Evolutionary conservation across 2,888 invertebrate genomes (phyloP), one percentile per base, ranked within the genome.

Genomic region (Lamproptera curius): DNA sequence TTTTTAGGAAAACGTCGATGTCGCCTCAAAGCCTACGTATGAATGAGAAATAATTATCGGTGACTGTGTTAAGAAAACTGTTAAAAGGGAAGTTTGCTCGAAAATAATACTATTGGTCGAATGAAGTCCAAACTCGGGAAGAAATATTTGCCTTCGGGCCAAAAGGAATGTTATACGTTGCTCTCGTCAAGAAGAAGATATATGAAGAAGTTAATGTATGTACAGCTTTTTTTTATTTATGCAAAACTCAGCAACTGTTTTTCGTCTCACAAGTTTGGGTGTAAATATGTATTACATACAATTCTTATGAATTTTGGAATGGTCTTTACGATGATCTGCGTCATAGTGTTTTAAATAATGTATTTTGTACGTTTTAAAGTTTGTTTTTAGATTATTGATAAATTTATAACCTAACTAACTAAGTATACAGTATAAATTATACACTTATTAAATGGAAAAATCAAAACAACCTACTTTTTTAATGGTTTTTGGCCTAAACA

Each of bases 171-270:
- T 39, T 91, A 91, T 71, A 89, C 90, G 14, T 80, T 88, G 65
- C 76, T 91, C 58, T 89, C 90, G 48, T 89, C 90, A 47, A 88
- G 90, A 75, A 87, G 91, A 73, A 85, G 90, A 81, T 85, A 91
- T 81, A 90, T 91, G 90, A 91, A 91, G 88, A 91, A 91, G 73
- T 72, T 91, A 76, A 83, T 88, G 91, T 91, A 89, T 85, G 91
- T 91, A 85, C 70, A 53, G 16, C 16, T 10, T 28, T 13, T 35
- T 20, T 46, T 39, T 49, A 38, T 38, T 43, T 44, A 13, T 26
- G 16, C 11, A 11, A 5, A 26, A 11, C 15, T 16, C 10, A 6
- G 36, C 14, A 28, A n/a, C n/a, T n/a, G n/a, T n/a, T n/a, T n/a
- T n/a, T n/a, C n/a, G n/a, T n/a, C n/a, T n/a, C n/a, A n/a, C n/a